A percentile compares a stretch with the other conserved stretches of the same genome.
These are phyloP conservation scores for Teinopalpus imperialis DNA, from an alignment of 2,888 invertebrate species.

Conservation along the genomic window DNA sequence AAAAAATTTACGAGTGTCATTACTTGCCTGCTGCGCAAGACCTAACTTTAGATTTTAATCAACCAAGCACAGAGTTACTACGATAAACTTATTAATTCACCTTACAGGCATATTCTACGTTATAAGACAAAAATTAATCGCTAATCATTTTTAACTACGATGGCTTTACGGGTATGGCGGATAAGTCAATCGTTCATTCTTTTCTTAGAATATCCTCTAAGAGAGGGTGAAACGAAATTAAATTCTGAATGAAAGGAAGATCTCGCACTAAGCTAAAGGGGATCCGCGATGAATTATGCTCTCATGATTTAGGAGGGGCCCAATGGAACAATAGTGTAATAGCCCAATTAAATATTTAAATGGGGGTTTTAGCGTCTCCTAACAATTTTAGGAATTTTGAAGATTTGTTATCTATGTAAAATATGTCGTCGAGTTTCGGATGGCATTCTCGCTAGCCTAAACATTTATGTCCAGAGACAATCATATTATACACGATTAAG, in stretches of 20 bases:
- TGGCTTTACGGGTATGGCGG: slow-evolving; percentile 37
- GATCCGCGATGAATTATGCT: slow-evolving; percentile 73
- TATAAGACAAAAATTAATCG: too few species aligned
- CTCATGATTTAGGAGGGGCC: slow-evolving; percentile 57
- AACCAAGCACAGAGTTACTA: too few species aligned
- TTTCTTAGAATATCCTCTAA: slow-evolving; percentile 56
- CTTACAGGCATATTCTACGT: too few species aligned
- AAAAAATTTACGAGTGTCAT: too few species aligned
- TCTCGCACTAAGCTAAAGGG: slow-evolving; percentile 69
- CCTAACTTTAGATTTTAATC: too few species aligned
- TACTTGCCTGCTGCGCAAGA: too few species aligned
- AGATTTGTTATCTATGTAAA: slow-evolving; percentile 41
- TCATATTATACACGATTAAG: background rate
- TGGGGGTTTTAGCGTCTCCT: slow-evolving; percentile 46
- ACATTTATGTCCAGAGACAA: slow-evolving; percentile 2
- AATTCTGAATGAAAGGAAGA: slow-evolving; percentile 77
- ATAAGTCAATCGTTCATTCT: slow-evolving; percentile 73
- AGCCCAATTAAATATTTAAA: slow-evolving; percentile 77
- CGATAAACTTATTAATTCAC: too few species aligned
- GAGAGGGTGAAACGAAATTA: slow-evolving; percentile 81
- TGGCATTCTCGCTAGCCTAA: background rate
- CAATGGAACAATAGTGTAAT: slow-evolving; percentile 76
- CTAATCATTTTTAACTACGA: too few species aligned
- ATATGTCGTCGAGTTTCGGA: slow-evolving; percentile 23
- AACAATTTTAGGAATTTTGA: slow-evolving; percentile 40